Evolutionary conservation across 2,113 vertebrate species (phyloP).

Genomic region (Nycticebus coucang): DNA sequence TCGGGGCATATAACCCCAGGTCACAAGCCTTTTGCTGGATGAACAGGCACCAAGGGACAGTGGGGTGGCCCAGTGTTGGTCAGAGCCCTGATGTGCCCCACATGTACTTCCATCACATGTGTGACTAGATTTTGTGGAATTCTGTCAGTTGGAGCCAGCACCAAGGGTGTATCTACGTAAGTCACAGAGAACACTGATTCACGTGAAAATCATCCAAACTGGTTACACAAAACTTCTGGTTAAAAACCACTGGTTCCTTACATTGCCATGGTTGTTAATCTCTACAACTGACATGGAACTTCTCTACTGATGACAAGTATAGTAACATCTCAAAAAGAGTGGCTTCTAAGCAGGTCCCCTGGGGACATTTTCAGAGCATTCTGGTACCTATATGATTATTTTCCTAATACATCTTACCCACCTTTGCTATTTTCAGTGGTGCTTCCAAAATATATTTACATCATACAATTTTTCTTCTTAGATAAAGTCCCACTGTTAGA

Average conservation of each 20-base stretch:
- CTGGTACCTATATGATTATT: too few species aligned
- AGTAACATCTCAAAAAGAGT: not conserved
- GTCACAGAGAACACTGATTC: too few species aligned
- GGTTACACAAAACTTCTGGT: not conserved
- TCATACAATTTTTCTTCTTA: not conserved
- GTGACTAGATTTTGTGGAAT: not conserved
- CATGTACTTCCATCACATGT: not conserved
- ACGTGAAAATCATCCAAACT: not conserved
- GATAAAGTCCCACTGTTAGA: not conserved
- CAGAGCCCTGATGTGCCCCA: fast-evolving
- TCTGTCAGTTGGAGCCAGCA: not conserved
- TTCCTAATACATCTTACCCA: not conserved
- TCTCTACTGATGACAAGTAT: fast-evolving
- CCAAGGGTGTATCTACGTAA: too few species aligned
- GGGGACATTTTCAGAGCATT: not conserved
- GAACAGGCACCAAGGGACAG: not conserved
- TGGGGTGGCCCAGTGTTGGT: too few species aligned
- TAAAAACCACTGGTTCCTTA: not conserved
- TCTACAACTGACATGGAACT: fast-evolving
- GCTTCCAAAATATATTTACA: not conserved
- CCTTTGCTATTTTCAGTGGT: not conserved
- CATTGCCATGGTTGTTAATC: not conserved
- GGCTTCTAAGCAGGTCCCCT: not conserved
- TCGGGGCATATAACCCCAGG: too few species aligned
- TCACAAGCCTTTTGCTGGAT: not conserved